Evolutionary conservation across 53 echinoderm and acorn worm species (phyloP), one percentile per base, ranked within the genome.

Genomic region (Zoroaster sp.): DNA sequence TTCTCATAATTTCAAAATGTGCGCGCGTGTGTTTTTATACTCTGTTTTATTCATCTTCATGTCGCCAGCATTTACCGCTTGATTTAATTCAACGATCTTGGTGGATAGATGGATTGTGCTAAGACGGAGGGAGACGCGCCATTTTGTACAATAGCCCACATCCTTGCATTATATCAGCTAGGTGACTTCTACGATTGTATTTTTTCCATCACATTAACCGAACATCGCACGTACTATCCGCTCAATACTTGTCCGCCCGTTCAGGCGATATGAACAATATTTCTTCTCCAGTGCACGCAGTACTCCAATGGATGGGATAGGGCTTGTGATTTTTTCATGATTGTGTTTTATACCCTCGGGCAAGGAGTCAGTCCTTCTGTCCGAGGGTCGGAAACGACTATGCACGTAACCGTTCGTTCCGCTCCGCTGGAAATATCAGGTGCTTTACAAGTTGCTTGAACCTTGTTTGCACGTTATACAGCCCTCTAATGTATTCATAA

Each of bases 191-290:
- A 36, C 4, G 51, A n/a, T 20, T 17, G 4, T 4, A 8, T 8
- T 72, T 72, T 12, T 40, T 59, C 59, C 63, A 78, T 78, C 54
- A 63, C 78, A 78, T 55, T 78, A 59, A 13, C 78, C 6, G 54
- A 33, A 34, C 76, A 51, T 69, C 12, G 69, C 4, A 65, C 66
- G 31, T 25, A 2, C 42, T 35, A 5, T 43, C 11, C 34, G 9
- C 75, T 39, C 3, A 10, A 20, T 25, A 7, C 75, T 45, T 34
- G 7, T 11, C 7, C 14, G 47, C 76, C 34, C 70, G 18, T 15
- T 47, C 33, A 76, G 33, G 32, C 49, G 76, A 15, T 47, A 34
- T 76, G 21, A 76, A 76, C 76, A 75, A 46, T 76, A 76, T 76
- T 75, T 75, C 49, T 49, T 33, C 7, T 47, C 33, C 28, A 18